These are phyloP conservation scores for Metopolophium dirhodum DNA, from an alignment of 1,140 invertebrate species.

Conservation along the genomic window DNA sequence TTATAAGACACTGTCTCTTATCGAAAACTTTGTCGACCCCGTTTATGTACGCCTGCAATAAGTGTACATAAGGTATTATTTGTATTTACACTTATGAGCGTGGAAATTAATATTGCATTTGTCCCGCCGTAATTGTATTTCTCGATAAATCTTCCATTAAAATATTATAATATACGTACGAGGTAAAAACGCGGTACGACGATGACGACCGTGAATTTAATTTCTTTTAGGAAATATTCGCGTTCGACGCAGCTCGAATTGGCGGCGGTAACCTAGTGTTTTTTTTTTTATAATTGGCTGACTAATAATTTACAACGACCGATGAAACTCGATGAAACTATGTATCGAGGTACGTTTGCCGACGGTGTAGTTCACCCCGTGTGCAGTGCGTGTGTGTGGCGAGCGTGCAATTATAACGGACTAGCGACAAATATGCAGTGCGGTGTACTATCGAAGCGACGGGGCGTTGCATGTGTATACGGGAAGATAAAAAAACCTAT, in stretches of 20 bases:
- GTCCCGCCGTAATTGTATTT: neutral
- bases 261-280: neutral
- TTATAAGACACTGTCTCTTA: neutral
- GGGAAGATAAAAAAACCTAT: neutral
- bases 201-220: neutral
- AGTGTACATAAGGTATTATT: neutral
- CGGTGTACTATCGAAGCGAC: neutral
- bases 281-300: constrained; percentile 33
- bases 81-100: neutral
- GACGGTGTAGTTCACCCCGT: neutral
- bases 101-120: constrained; percentile 19
- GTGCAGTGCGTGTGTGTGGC: neutral
- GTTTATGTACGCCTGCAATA: neutral
- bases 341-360: neutral
- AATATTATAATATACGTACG: neutral
- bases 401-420: constrained; percentile 45
- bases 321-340: neutral
- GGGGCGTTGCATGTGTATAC: neutral
- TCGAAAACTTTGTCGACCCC: neutral
- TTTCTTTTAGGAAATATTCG: neutral
- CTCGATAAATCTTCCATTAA: neutral
- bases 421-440: constrained; percentile 40
- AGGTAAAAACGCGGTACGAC: neutral
- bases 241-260: neutral
- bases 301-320: constrained; percentile 14